phyloP scores from a whole-genome alignment of 2,113 vertebrate genomes.

The Promerops cafer region DNA sequence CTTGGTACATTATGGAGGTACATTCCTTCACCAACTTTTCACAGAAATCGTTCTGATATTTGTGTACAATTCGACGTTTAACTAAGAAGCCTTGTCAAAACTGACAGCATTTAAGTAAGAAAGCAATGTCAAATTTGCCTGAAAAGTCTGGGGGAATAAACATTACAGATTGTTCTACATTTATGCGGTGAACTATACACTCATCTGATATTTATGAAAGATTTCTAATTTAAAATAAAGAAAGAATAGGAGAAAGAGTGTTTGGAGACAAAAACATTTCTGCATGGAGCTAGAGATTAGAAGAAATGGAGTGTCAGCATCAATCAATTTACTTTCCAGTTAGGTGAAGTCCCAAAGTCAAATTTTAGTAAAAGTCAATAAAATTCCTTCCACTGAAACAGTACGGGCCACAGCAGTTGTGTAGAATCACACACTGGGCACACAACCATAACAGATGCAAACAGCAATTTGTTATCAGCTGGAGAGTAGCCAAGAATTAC shows the following conservation, averaged over 20 bases:
- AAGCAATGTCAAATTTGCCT: background rate
- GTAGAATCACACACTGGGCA: constrained; percentile 27
- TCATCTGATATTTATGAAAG: background rate
- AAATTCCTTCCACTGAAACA: background rate
- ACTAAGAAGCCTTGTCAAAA: background rate
- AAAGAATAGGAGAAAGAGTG: background rate
- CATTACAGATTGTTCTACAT: background rate
- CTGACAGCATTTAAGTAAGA: background rate
- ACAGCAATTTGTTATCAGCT: constrained; percentile 28
- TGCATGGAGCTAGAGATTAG: background rate
- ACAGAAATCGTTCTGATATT: background rate
- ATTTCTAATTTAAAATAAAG: background rate
- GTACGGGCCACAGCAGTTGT: background rate
- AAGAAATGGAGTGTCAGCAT: background rate
- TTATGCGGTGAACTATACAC: background rate
- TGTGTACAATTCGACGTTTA: background rate
- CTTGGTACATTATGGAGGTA: background rate
- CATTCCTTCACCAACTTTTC: background rate
- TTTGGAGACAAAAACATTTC: background rate
- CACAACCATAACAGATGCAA: constrained; percentile 18
- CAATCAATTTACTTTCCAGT: constrained; percentile 19
- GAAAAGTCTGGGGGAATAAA: background rate
- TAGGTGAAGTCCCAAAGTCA: constrained; percentile 22
- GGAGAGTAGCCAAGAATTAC: constrained; percentile 8
- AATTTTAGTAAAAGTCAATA: constrained; percentile 14